A percentile compares a stretch with the other conserved stretches of the same genome.
Conservation (phyloP, 1,140 invertebrate species). For the Drosophila equinoxialis region DNA sequence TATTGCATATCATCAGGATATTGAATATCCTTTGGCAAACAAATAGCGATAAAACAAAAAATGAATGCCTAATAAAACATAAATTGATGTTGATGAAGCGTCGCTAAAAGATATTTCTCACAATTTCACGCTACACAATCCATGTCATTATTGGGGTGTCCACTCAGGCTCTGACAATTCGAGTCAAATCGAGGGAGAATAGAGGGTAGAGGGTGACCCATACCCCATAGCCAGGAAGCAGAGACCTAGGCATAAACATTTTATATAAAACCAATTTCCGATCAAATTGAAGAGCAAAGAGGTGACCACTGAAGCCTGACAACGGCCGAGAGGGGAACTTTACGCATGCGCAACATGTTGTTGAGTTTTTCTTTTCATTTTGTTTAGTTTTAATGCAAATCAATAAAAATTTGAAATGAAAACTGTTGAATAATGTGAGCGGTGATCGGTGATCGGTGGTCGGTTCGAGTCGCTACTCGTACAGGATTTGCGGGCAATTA, state of each 20-base stretch:
- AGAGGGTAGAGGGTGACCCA: constrained; percentile 12
- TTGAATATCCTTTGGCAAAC: constrained; percentile 61
- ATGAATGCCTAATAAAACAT: constrained; percentile 63
- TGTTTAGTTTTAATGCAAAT: constrained; percentile 36
- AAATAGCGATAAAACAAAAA: constrained; percentile 18
- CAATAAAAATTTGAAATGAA: constrained; percentile 75
- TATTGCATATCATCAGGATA: constrained; percentile 63
- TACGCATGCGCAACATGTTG: constrained; percentile 76
- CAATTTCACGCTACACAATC: constrained; percentile 77
- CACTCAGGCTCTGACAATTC: constrained; percentile 67
- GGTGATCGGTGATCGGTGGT: constrained; percentile 18
- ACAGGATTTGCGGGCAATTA: constrained; percentile 83
- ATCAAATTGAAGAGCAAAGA: constrained; percentile 42
- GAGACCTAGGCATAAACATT: constrained; percentile 46
- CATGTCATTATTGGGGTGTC: constrained; percentile 66
- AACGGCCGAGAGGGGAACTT: neutral
- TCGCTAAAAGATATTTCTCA: constrained; percentile 59
- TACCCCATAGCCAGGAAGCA: constrained; percentile 23
- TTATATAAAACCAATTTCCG: constrained; percentile 72
- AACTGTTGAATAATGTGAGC: constrained; percentile 72
- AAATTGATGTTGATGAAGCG: constrained; percentile 55
- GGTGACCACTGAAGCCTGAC: constrained; percentile 50
- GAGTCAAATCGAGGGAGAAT: constrained; percentile 2
- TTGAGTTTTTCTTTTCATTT: constrained; percentile 1
- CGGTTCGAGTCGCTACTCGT: constrained; percentile 15